These are phyloP conservation scores for Brachyhypopomus occidentalis DNA, from an alignment of 2,113 vertebrate species.

Conservation along the genomic window DNA sequence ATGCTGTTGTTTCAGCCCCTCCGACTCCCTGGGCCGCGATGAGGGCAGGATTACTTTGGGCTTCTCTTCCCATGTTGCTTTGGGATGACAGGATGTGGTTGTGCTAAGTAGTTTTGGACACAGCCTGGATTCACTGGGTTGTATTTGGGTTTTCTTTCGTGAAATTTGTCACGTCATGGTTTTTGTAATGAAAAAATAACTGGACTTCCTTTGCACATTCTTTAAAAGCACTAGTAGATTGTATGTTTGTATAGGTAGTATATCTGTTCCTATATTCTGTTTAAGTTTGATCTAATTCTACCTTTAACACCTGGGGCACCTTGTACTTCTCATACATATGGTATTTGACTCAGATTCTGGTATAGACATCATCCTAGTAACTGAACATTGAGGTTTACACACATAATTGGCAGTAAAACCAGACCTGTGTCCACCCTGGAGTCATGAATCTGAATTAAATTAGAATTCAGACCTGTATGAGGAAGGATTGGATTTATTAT, in stretches of 20 bases:
- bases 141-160: not conserved
- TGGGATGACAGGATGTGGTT: not conserved
- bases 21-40: not conserved
- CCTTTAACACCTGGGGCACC: too few species aligned
- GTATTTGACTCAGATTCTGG: not conserved
- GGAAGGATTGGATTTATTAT: too few species aligned
- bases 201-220: too few species aligned
- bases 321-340: too few species aligned
- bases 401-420: not conserved
- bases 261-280: too few species aligned
- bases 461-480: too few species aligned
- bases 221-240: too few species aligned
- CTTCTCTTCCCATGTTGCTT: constrained; percentile 45
- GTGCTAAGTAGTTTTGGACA: not conserved
- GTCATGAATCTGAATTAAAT: too few species aligned
- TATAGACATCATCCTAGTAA: not conserved
- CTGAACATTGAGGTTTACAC: not conserved
- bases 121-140: constrained; percentile 39
- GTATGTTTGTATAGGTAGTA: too few species aligned
- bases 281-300: too few species aligned
- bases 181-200: not conserved
- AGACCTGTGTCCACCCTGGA: too few species aligned
- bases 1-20: constrained; percentile 61
- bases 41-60: constrained; percentile 46
- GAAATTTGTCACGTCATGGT: constrained; percentile 6